Base-by-base conservation (phyloP, 2,888 invertebrate genomes). In the Adelphocoris suturalis region DNA sequence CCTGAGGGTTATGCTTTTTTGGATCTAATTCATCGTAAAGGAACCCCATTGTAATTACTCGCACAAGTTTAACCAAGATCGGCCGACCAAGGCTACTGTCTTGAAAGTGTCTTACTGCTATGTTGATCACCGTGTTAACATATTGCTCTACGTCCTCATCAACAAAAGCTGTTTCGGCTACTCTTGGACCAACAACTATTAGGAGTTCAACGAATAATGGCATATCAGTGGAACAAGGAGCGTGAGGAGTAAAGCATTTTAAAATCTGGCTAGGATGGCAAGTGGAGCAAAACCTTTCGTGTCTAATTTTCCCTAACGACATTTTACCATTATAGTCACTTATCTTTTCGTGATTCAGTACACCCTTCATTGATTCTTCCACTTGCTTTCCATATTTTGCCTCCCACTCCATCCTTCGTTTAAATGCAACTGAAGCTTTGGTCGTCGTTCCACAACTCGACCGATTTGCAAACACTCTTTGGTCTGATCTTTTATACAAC, bases 401-500 rank as follows among this genome's bases (percentile, higher is more conserved):
- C 86, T 91, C 91, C 90, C 91, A 91, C 61, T 90, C 86, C 86
- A 91, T 27, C 27, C 91, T 61, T 46, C 90, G 89, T 11, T 84
- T 80, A 0, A 88, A 89, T 27, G 91, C 90, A n/a, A 87, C 90
- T 27, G 52, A n/a, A 16, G 76, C 78, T 80, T 89, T 89, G 23
- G 89, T 89, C 87, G 85, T 23, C 23, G 84, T 84, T 19, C 84
- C 84, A 84, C 84, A 84, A 23, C 47, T 84, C 55, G 84, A 55
- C 7, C 55, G 48, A 57, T 57, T 57, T 12, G 46, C 47, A 19
- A 52, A 84, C 55, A 57, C 28, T 80, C 5, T 46, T 48, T 48
- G 47, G 1, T 93, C 92, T 13, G 93, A 93, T 89, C 93, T 93
- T 92, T 93, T 93, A 92, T 94, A 94, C 55, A 95, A 92, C 68